These are phyloP conservation scores for Acanthosepion lycidas DNA, from an alignment of 2,888 invertebrate species.

Conservation along the genomic window DNA sequence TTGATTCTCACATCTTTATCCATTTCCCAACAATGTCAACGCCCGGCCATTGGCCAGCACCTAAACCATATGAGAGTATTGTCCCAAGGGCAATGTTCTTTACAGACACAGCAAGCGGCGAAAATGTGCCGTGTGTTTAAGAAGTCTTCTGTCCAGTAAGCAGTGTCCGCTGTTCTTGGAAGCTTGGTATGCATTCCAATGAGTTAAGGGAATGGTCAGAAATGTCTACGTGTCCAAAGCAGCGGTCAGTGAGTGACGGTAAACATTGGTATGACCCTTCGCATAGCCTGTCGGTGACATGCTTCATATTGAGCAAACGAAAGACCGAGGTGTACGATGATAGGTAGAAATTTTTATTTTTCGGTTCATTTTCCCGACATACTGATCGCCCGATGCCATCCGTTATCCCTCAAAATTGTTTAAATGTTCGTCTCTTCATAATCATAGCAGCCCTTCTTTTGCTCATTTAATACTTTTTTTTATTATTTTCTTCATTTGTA, in stretches of 20 bases:
- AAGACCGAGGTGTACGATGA: not conserved
- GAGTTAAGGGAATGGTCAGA: not conserved
- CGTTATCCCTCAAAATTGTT: not conserved
- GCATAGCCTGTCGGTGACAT: not conserved
- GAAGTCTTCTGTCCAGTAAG: not conserved
- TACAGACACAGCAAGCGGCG: not conserved
- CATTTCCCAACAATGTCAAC: not conserved
- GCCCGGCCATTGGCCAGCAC: not conserved
- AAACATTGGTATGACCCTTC: not conserved
- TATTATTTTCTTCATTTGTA: too few species aligned
- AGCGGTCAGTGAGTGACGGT: not conserved
- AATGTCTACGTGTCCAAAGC: not conserved
- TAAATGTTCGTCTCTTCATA: not conserved
- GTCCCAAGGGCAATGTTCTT: not conserved
- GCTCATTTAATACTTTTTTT: not conserved
- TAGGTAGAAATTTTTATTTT: not conserved
- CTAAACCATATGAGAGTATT: not conserved
- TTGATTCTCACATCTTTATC: not conserved
- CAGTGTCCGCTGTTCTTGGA: not conserved
- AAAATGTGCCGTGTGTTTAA: not conserved
- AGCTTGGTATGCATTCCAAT: not conserved
- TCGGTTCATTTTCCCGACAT: too few species aligned
- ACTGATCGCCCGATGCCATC: too few species aligned
- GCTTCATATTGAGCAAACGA: conserved; percentile 8
- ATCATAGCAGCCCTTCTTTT: not conserved